Evolutionary conservation across 2,113 vertebrate genomes (phyloP), one percentile per base, ranked within the genome.

Genomic region (Rhea americana): DNA sequence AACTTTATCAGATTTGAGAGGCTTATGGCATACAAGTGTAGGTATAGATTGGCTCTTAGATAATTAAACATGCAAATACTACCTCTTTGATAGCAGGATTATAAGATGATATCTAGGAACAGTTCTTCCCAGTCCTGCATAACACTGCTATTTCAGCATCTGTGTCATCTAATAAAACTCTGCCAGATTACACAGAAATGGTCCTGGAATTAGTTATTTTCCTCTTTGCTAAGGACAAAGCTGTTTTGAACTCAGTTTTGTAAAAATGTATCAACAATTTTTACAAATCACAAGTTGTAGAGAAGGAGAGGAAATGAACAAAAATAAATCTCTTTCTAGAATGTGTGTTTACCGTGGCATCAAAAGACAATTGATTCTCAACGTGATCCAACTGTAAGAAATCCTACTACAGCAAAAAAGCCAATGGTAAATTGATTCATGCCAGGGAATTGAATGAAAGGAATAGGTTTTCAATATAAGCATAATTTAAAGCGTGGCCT

Each of bases 391-490:
- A 83, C 90, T 62, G 65, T 68, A 91, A 90, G 73, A 84, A 90
- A 83, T 90, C 76, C 79, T 85, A 81, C 85, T 32, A 61, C 85
- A 68, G 79, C 45, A 80, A 93, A 93, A 93, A 87, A 83, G 13
- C 48, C 82, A 78, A 30, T 83, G 94, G 93, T 75, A 94, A 96
- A 95, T 72, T 93, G 76, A 90, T 61, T 45, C 21, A 53, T 66
- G 80, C 80, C 91, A 86, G 37, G 53, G 80, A 76, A 50, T 11
- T 43, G 90, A 93, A 90, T 95, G 88, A 96, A 96, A 94, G 94
- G 90, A 91, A 90, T 65, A 72, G 82, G 62, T 96, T 96, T 96
- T 94, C 93, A 92, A 73, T 92, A 85, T 91, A 79, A 16, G 73
- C 58, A 70, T 89, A 87, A 92, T 67, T 84, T 89, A 82, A 94